Base-by-base conservation (phyloP, 2,888 invertebrate genomes). In the Tachina lurida region DNA sequence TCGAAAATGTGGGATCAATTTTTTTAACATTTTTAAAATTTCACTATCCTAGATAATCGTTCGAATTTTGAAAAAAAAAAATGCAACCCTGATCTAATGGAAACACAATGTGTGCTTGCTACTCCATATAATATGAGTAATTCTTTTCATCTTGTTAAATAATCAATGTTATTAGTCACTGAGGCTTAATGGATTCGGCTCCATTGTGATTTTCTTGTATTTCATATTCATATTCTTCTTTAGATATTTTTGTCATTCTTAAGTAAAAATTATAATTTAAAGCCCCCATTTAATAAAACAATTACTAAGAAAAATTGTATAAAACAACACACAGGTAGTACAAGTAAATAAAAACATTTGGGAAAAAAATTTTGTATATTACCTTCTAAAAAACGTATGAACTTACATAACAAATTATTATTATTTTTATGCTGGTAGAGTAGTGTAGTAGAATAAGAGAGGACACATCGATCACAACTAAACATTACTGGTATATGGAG, bases 371-470 rank as follows among this genome's bases (percentile, higher is more conserved):
- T 19, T 52, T 54, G 12, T 56, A 71, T 22, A n/a, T 60, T 15
- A 41, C 47, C 31, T 71, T 79, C 47, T 71, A 73, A 49, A 74
- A 80, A 47, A 41, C 10, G 0, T 7, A 22, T 12, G 2, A 63
- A 22, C 15, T 31, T 56, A 49, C 7, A 52, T 4, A 49, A 43
- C 71, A 79, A 56, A 54, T n/a, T n/a, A 47, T 9, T n/a, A 54
- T 63, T 4, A 31, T 62, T 54, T 19, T 73, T 80, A 73, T 80
- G 73, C 80, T 71, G 80, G 80, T 80, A 65, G 43, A 68, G 41
- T 60, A 68, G 41, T 60, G 60, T 15, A 67, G 67, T 58, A 60
- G 39, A 77, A n/a, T 47, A 12, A 10, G 56, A 56, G 54, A 31
- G 10, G 13, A 41, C 56, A 78, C 41, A 39, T 19, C 19, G 60